Evolutionary conservation across 2,888 invertebrate genomes (phyloP).

Genomic region (Glyphotaelius pellucidus): DNA sequence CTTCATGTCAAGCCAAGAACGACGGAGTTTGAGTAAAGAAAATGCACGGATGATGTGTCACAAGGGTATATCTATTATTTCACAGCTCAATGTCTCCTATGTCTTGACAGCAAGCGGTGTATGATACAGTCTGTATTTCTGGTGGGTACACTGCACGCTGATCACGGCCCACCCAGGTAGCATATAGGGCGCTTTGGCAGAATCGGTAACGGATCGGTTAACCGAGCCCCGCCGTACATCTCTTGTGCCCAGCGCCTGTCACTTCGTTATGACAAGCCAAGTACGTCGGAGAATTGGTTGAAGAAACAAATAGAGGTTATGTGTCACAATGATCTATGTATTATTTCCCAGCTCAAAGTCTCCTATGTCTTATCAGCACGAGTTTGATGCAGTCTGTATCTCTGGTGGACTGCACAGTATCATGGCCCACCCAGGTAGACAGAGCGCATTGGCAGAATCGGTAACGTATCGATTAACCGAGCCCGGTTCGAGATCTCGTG

Average conservation of each 20-base stretch:
- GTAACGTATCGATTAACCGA: conserved; percentile 5
- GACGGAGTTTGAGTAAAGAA: not conserved
- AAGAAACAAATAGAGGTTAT: too few species aligned
- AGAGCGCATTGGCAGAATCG: not conserved
- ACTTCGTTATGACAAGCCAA: conserved; percentile 37
- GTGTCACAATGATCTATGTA: not conserved
- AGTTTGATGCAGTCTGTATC: not conserved
- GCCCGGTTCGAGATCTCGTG: not conserved
- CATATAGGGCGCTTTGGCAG: not conserved
- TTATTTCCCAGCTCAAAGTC: not conserved
- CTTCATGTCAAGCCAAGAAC: conserved; percentile 33
- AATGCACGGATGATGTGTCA: not conserved
- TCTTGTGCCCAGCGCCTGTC: conserved; percentile 17
- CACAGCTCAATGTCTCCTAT: too few species aligned
- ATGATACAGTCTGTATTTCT: not conserved
- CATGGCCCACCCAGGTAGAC: conserved; percentile 16
- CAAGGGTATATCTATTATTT: too few species aligned
- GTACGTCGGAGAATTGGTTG: too few species aligned
- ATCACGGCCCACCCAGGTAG: conserved; percentile 30
- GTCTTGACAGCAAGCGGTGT: too few species aligned
- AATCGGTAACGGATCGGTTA: not conserved
- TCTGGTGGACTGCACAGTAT: too few species aligned
- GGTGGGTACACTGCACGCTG: not conserved
- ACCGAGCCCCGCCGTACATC: conserved; percentile 21
- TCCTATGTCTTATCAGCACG: not conserved